Evolutionary conservation across 1,140 invertebrate genomes (phyloP).

Genomic region (Hyphantria cunea): DNA sequence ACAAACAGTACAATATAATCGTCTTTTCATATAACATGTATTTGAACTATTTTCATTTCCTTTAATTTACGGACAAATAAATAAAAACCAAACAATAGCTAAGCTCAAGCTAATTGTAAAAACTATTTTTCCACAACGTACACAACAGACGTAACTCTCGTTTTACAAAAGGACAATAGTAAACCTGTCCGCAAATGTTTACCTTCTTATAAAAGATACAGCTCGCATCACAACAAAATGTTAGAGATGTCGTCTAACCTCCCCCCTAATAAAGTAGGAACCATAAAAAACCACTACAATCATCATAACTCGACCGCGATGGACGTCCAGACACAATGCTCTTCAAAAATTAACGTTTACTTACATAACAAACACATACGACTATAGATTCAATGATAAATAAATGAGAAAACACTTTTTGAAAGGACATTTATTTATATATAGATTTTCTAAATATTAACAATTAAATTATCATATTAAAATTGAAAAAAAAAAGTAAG

Average conservation of each 20-base stretch:
- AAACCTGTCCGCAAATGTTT: constrained; percentile 53
- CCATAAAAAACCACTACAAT: constrained; percentile 75
- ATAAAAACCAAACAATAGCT: too few species aligned
- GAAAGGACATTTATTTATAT: too few species aligned
- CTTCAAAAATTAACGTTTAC: constrained; percentile 59
- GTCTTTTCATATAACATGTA: too few species aligned
- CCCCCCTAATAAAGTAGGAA: constrained; percentile 61
- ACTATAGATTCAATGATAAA: constrained; percentile 18
- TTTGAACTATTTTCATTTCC: too few species aligned
- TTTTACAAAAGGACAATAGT: constrained; percentile 51
- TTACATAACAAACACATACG: constrained; percentile 26
- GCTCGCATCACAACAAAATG: constrained; percentile 49
- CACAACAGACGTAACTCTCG: constrained; percentile 35
- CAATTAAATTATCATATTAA: too few species aligned
- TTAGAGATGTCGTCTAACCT: constrained; percentile 37
- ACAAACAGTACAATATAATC: too few species aligned
- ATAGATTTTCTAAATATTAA: too few species aligned
- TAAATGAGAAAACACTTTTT: constrained; percentile 9
- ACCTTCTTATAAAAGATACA: constrained; percentile 53
- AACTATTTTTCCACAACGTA: constrained; percentile 21
- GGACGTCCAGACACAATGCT: constrained; percentile 42
- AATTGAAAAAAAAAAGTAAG: too few species aligned
- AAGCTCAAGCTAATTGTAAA: constrained; percentile 6
- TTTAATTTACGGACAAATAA: too few species aligned
- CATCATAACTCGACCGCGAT: constrained; percentile 60